Evolutionary conservation across 2,113 vertebrate species (phyloP).

Genomic region (Entomyzon cyanotis): DNA sequence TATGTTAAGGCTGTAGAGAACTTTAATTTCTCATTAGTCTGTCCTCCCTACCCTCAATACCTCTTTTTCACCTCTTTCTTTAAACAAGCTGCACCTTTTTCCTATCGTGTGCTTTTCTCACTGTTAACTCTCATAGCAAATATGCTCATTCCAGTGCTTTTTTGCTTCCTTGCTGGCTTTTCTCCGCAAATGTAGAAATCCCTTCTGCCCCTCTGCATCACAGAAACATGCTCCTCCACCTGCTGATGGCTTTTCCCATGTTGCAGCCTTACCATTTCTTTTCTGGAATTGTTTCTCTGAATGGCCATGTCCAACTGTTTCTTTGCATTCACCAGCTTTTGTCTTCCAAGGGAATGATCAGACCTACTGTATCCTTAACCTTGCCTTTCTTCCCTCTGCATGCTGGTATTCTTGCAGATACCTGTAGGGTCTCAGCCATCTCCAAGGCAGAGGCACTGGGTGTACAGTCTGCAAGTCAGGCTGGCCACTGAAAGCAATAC

Average conservation of each 20-base stretch:
- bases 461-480: rapidly evolving
- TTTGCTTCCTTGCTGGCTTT: background rate
- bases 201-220: background rate
- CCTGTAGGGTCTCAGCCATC: background rate
- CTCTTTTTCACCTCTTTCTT: background rate
- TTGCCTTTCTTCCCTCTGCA: background rate
- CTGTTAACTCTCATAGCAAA: background rate
- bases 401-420: background rate
- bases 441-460: background rate
- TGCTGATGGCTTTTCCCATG: background rate
- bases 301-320: background rate
- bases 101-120: background rate
- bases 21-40: background rate
- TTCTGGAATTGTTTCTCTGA: background rate
- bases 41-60: background rate
- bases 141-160: background rate
- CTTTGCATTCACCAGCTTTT: background rate
- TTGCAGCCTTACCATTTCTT: background rate
- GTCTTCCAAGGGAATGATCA: background rate
- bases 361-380: background rate
- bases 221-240: background rate
- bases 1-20: background rate
- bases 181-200: background rate
- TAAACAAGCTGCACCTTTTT: background rate
- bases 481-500: background rate